Conservation (phyloP, 2,888 invertebrate species). For the Drosophila recens region DNA sequence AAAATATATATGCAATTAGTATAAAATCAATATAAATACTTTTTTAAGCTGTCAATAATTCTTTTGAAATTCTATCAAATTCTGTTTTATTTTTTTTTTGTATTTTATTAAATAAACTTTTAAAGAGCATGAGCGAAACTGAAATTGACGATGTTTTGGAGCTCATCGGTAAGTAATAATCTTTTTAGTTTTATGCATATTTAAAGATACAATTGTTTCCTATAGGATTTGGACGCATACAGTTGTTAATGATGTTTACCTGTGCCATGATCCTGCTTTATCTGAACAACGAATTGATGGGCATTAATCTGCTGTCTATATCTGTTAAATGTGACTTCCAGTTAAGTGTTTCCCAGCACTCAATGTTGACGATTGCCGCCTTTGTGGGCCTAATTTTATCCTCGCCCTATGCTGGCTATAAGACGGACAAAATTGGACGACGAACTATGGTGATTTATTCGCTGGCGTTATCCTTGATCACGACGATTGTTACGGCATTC, state of each 20-base stretch:
- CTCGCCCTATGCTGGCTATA: conserved; percentile 1
- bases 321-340: neutral
- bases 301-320: neutral
- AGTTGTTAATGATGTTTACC: conserved; percentile 1
- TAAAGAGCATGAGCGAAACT: neutral
- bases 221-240: conserved; percentile 1
- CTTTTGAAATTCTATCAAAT: neutral
- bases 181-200: neutral
- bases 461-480: neutral
- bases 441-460: conserved; percentile 3
- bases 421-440: neutral
- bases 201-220: neutral
- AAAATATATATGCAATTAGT: neutral
- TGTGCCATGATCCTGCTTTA: neutral
- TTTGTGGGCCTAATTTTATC: neutral
- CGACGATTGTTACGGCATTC: neutral
- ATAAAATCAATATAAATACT: neutral
- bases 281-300: conserved; percentile 7
- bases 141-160: conserved; percentile 1
- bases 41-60: neutral
- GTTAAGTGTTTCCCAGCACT: neutral
- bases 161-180: neutral
- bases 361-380: neutral
- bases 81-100: neutral
- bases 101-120: neutral